Base-by-base conservation (phyloP, 2,113 vertebrate species). In the Platysteira castanea region DNA sequence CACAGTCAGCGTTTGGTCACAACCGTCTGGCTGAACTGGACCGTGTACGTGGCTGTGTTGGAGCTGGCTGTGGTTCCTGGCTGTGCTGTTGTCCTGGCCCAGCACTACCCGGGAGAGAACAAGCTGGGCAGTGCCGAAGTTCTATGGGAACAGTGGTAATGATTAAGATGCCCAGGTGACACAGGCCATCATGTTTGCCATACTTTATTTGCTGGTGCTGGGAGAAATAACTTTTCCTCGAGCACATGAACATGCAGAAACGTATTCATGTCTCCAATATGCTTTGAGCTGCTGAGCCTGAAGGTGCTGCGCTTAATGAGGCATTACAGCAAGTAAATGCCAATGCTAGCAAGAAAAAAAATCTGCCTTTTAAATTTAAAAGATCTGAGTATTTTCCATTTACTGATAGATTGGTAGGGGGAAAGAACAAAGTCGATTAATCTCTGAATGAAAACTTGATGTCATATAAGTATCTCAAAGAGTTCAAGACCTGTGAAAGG, bases 111-210 rank as follows among this genome's bases (percentile, higher is more conserved):
- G 3, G 30, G 28, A 15, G 33, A 39, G 42, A 19, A 11, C 13
- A 46, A 1, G 13, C 46, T 9, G 28, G 39, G 15, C 35, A 41
- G 7, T 11, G 39, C 67, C 52, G 21, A 12, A 4, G 3, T 20
- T 71, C n/a, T 17, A 10, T 13, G 24, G 35, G 71, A 71, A 9
- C 46, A 9, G 22, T 21, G 23, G 44, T 26, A 19, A 11, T 12
- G 14, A 30, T 73, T 77, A 15, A 74, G 39, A 77, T 28, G 30
- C 31, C 30, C 0, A 2, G 7, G 18, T 44, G 65, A 26, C 10
- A 2, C 2, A 7, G 8, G 2, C 31, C 9, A 1, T 27, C 0
- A 0, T n/a, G 39, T 54, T n/a, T 39, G 60, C 23, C 3, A 0
- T 21, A 13, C 18, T 47, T 16, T 33, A 13, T 63, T 50, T 67